These are phyloP conservation scores for Panthera leo DNA, from an alignment of 2,113 vertebrate species.

Conservation along the genomic window DNA sequence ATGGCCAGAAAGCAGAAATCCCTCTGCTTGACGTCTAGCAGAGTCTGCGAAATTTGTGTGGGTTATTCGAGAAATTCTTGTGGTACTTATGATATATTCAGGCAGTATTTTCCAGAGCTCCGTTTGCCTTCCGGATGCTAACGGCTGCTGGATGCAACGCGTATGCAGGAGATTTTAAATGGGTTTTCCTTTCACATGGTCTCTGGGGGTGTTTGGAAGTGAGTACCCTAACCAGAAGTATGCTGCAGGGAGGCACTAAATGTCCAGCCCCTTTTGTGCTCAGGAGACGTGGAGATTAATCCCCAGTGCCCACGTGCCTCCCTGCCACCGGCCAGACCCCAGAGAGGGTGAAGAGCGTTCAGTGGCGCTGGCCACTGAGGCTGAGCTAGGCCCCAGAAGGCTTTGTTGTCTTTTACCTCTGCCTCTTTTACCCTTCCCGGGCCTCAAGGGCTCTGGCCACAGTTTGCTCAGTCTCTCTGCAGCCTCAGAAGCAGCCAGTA, in stretches of 20 bases:
- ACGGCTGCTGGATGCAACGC: not conserved
- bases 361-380: not conserved
- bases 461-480: not conserved
- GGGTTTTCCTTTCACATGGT: not conserved
- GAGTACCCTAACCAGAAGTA: not conserved
- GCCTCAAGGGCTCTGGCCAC: not conserved
- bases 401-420: not conserved
- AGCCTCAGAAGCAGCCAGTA: not conserved
- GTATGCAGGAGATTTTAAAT: not conserved
- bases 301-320: not conserved
- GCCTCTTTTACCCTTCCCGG: not conserved
- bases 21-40: not conserved
- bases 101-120: not conserved
- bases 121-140: not conserved
- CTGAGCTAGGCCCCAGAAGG: not conserved
- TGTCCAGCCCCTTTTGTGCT: not conserved
- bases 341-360: not conserved
- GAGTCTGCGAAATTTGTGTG: conserved; percentile 1
- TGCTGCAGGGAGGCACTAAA: not conserved
- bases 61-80: conserved; percentile 47
- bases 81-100: not conserved
- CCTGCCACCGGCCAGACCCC: not conserved
- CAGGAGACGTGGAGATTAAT: not conserved
- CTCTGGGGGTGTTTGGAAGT: not conserved
- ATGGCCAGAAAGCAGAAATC: not conserved